Conservation (phyloP, 2,113 vertebrate species). For the Dicerorhinus sumatrensis region DNA sequence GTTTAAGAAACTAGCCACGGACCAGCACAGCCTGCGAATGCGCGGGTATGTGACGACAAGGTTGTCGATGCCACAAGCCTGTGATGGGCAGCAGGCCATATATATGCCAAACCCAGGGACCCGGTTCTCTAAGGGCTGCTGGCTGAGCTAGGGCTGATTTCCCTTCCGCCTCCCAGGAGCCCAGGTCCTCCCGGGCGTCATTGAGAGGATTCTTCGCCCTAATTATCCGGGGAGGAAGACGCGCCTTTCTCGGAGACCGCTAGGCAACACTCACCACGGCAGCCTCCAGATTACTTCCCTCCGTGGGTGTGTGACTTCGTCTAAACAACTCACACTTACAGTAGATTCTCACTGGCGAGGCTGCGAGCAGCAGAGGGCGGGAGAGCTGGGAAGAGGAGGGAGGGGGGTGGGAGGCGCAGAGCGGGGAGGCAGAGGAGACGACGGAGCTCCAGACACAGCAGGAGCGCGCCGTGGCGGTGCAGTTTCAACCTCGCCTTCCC, state of each 20-base stretch:
- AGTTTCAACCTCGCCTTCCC: conserved; percentile 8
- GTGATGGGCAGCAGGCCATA: conserved; percentile 31
- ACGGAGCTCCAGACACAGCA: conserved; percentile 62
- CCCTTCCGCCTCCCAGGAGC: conserved; percentile 26
- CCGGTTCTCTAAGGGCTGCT: not conserved
- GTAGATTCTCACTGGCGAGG: conserved; percentile 50
- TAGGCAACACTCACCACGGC: conserved; percentile 72
- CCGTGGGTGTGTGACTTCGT: conserved; percentile 60
- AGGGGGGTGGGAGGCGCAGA: not conserved
- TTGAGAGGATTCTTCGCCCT: conserved; percentile 47
- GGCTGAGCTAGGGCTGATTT: not conserved
- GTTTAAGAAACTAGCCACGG: conserved; percentile 57
- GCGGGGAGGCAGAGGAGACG: not conserved
- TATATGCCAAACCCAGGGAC: not conserved
- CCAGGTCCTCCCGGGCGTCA: not conserved
- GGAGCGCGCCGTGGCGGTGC: conserved; percentile 58
- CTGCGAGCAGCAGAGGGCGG: conserved; percentile 56
- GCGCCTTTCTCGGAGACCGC: conserved; percentile 54
- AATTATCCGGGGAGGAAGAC: conserved; percentile 54
- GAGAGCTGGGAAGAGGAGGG: not conserved
- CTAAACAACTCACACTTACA: conserved; percentile 61
- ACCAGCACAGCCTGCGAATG: not conserved
- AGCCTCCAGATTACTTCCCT: conserved; percentile 50
- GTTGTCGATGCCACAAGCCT: conserved; percentile 36
- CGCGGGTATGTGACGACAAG: not conserved